Conservation (phyloP, 2,888 invertebrate species). For the Trilocha varians region DNA sequence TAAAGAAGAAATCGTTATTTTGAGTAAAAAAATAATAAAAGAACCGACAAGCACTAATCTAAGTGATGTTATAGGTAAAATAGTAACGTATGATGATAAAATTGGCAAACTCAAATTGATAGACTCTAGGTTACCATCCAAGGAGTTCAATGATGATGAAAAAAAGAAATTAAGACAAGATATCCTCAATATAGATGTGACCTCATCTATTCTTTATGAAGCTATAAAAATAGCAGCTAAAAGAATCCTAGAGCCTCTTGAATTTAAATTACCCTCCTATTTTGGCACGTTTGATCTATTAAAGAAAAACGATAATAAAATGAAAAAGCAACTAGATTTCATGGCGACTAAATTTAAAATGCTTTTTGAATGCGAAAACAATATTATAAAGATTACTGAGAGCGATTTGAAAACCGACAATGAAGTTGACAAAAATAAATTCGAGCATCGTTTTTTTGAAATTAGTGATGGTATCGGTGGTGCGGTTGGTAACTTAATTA, state of each 20-base stretch:
- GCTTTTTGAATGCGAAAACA: constrained; percentile 5
- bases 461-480: constrained; percentile 25
- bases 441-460: constrained; percentile 19
- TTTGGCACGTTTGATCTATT: constrained; percentile 29
- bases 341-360: constrained; percentile 11
- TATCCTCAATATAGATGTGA: constrained; percentile 17
- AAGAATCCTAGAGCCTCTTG: constrained; percentile 13
- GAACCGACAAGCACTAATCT: constrained; percentile 17
- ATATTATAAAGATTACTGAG: constrained; percentile 16
- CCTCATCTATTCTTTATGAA: constrained; percentile 14
- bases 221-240: constrained; percentile 17
- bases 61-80: constrained; percentile 22
- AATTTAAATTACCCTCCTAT: constrained; percentile 20
- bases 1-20: constrained; percentile 14
- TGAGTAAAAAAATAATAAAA: constrained; percentile 12
- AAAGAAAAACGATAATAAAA: constrained; percentile 12
- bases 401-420: constrained; percentile 10
- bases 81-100: constrained; percentile 13
- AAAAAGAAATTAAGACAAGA: constrained; percentile 12
- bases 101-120: constrained; percentile 11
- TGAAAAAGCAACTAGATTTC: constrained; percentile 12
- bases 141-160: constrained; percentile 14
- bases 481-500: constrained; percentile 28
- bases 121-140: constrained; percentile 12
- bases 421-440: constrained; percentile 17